phyloP scores from a whole-genome alignment of 2,888 invertebrate genomes.

The Vanessa cardui region DNA sequence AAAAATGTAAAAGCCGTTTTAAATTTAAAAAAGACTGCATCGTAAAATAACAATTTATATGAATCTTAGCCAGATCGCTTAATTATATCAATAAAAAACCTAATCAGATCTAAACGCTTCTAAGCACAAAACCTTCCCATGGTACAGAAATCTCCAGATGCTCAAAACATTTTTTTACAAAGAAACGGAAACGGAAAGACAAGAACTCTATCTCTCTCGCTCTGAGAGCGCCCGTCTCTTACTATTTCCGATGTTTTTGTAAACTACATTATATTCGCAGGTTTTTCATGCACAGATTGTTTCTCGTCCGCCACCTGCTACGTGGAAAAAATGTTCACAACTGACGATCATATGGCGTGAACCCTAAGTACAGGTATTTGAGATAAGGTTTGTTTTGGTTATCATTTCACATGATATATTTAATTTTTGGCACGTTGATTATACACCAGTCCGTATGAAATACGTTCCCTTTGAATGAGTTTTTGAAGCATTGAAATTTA shows the following conservation, averaged over 20 bases:
- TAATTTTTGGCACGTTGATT: conserved; percentile 14
- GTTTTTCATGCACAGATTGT: conserved; percentile 75
- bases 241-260: conserved; percentile 64
- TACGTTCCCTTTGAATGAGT: background rate
- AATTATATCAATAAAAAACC: conserved; percentile 28
- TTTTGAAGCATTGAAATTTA: background rate
- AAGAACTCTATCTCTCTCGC: conserved; percentile 55
- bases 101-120: conserved; percentile 36
- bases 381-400: conserved; percentile 33
- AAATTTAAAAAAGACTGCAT: background rate
- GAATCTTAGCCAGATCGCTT: background rate
- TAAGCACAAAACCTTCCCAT: conserved; percentile 58
- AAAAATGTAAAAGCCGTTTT: too few relatives aligned
- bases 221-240: conserved; percentile 50
- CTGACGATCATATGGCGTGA: conserved; percentile 71
- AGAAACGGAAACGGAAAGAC: conserved; percentile 80
- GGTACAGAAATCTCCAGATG: conserved; percentile 64
- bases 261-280: conserved; percentile 62
- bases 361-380: conserved; percentile 32
- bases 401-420: conserved; percentile 31
- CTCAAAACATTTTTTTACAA: conserved; percentile 63
- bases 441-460: background rate
- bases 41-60: background rate
- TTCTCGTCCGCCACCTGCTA: conserved; percentile 66
- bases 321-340: conserved; percentile 50